Percentiles rank a stretch among this genome's conserved stretches.
These are phyloP conservation scores for Scaptomyza graminum DNA, from an alignment of 1,140 invertebrate genomes.

Conservation along the genomic window DNA sequence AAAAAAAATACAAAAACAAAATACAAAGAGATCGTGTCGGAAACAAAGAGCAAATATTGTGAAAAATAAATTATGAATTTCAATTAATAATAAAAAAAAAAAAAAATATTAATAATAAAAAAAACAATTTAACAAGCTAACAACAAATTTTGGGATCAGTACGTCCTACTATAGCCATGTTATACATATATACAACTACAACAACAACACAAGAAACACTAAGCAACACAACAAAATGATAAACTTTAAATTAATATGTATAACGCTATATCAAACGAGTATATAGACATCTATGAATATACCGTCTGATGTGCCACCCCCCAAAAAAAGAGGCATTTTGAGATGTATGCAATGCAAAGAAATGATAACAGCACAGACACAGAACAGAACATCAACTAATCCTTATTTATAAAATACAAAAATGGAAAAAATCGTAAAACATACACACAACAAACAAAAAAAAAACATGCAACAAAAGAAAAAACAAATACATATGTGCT, in stretches of 20 bases:
- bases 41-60: constrained; percentile 81
- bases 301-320: constrained; percentile 24
- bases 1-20: constrained; percentile 29
- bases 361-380: constrained; percentile 70
- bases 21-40: constrained; percentile 69
- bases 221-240: constrained; percentile 65
- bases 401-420: constrained; percentile 62
- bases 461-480: constrained; percentile 54
- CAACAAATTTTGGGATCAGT: constrained; percentile 82
- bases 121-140: constrained; percentile 68
- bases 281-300: constrained; percentile 30
- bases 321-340: constrained; percentile 39
- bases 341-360: constrained; percentile 66
- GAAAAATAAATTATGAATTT: constrained; percentile 80
- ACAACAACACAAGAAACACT: constrained; percentile 62
- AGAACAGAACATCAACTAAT: constrained; percentile 47
- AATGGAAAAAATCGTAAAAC: constrained; percentile 71
- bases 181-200: constrained; percentile 68
- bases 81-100: constrained; percentile 70
- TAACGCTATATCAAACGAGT: constrained; percentile 58
- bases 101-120: constrained; percentile 28
- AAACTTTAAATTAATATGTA: constrained; percentile 69
- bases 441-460: constrained; percentile 57
- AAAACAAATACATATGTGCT: constrained; percentile 78
- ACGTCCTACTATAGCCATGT: constrained; percentile 82